Evolutionary conservation across 2,113 vertebrate genomes (phyloP).

Genomic region (Anoura caudifer): DNA sequence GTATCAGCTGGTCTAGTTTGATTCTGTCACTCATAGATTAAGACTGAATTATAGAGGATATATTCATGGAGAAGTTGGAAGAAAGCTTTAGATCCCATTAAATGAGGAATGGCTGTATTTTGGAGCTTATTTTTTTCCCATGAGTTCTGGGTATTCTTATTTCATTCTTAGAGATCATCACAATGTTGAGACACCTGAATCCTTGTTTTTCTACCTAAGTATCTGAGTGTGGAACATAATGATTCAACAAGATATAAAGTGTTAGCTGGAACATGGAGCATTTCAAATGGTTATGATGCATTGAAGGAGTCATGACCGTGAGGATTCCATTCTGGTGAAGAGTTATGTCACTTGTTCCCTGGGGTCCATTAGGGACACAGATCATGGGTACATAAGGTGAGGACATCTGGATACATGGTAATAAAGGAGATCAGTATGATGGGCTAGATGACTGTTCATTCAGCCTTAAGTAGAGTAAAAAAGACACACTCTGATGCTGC

Average conservation of each 20-base stretch:
- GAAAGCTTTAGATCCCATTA: neutral
- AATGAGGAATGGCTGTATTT: neutral
- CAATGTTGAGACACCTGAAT: neutral
- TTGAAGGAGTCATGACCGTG: neutral
- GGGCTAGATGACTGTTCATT: neutral
- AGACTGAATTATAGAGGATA: neutral
- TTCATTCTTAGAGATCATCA: neutral
- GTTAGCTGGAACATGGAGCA: neutral
- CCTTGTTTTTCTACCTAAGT: neutral
- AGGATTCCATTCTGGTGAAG: neutral
- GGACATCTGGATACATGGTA: neutral
- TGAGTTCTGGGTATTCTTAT: neutral
- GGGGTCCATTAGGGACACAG: neutral
- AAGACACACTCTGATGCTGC: neutral
- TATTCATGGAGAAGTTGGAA: neutral
- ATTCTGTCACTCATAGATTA: neutral
- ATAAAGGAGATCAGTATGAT: neutral
- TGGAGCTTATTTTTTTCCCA: neutral
- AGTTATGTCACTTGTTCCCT: neutral
- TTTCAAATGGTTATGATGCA: neutral
- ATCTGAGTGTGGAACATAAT: neutral
- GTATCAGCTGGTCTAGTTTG: neutral
- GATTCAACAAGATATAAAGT: neutral
- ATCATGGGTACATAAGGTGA: neutral
- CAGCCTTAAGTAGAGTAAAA: neutral